These are phyloP conservation scores for Thomomys bottae DNA, from an alignment of 2,113 vertebrate genomes.

Conservation along the genomic window DNA sequence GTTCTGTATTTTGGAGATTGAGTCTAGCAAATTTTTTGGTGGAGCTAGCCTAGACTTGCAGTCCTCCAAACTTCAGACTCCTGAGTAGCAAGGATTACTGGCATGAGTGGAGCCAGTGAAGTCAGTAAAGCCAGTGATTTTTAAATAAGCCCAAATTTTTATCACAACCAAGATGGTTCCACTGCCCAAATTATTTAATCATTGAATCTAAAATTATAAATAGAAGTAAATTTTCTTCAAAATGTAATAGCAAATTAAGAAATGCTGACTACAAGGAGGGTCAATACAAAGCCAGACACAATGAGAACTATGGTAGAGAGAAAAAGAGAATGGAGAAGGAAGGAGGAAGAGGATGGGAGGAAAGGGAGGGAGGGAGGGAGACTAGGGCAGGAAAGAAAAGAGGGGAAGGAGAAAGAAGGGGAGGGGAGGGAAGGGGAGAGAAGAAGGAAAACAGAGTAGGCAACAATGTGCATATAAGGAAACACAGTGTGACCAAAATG, in stretches of 20 bases:
- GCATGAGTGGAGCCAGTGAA: not conserved
- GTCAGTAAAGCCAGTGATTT: not conserved
- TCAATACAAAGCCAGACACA: not conserved
- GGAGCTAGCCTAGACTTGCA: too few species aligned
- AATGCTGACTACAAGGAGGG: not conserved
- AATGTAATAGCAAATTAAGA: not conserved
- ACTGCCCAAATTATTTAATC: slow-evolving; percentile 36
- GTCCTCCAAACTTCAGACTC: too few species aligned
- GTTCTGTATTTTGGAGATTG: too few species aligned
- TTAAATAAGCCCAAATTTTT: not conserved
- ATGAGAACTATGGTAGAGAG: not conserved
- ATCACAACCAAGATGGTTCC: not conserved
- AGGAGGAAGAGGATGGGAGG: not conserved
- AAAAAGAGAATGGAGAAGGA: not conserved
- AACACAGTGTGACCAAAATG: not conserved
- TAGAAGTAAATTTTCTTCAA: not conserved
- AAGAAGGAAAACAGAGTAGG: not conserved
- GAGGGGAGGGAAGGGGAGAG: too few species aligned
- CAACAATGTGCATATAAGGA: not conserved
- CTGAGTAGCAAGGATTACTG: too few species aligned
- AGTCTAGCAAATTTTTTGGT: too few species aligned
- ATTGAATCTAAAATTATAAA: slow-evolving; percentile 35
- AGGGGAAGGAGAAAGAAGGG: not conserved
- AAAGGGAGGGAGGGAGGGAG: not conserved
- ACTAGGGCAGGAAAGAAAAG: too few species aligned